Percentiles rank a stretch among this genome's conserved stretches.
Conservation (phyloP, 2,113 vertebrate species). For the Lontra canadensis region DNA sequence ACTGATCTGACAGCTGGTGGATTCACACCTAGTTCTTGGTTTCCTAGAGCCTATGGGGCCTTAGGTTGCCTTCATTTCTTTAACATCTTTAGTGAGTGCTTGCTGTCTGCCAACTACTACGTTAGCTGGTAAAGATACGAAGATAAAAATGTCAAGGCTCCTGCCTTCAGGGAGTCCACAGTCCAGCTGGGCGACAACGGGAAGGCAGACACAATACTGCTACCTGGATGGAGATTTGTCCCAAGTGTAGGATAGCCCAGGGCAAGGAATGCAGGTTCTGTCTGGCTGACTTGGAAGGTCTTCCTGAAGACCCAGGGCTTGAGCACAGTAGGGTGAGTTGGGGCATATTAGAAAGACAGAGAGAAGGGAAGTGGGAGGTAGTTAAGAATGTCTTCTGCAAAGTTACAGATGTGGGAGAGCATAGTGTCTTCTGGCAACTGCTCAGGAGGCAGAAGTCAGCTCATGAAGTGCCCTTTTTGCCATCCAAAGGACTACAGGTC, state of each 20-base stretch:
- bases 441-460: background rate
- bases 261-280: background rate
- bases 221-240: background rate
- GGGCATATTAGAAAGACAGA: background rate
- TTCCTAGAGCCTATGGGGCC: background rate
- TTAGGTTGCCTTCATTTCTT: background rate
- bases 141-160: constrained; percentile 18
- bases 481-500: background rate
- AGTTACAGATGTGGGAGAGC: background rate
- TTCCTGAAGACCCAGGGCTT: constrained; percentile 26
- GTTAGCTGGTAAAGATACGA: constrained; percentile 8
- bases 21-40: constrained; percentile 2
- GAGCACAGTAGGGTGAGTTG: background rate
- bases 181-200: background rate
- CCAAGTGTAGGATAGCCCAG: background rate
- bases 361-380: background rate
- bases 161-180: background rate
- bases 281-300: background rate
- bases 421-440: background rate
- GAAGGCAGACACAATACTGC: background rate
- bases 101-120: background rate
- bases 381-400: background rate
- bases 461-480: background rate
- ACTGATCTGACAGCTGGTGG: background rate
- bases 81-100: background rate